Evolutionary conservation across 1,140 invertebrate species (phyloP), one percentile per base, ranked within the genome.

Genomic region (Drosophila yakuba): DNA sequence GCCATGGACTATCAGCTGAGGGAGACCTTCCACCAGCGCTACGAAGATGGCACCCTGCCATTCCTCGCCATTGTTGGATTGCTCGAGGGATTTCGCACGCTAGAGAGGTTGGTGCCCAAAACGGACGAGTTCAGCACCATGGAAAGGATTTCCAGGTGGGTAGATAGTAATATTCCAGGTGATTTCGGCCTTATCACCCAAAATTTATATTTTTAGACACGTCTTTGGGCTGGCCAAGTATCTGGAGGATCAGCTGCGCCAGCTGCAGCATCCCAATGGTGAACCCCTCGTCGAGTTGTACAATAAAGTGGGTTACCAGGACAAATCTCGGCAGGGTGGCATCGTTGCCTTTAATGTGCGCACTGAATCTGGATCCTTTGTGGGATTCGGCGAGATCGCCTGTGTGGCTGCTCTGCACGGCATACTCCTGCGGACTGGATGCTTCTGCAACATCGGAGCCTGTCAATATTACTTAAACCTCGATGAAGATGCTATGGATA

Each of bases 391-490:
- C 60, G 97, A 98, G 94, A 97, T 99, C 20, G 94, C 97, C 61
- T 96, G 98, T 79, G 95, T 99, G 93, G 97, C 97, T 0, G 95
- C 97, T 69, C 91, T 98, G 20, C 96, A 98, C 91, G 95, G 96
- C 63, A 96, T 99, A 57, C 95, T 97, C 81, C 89, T 99, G 15
- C 94, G 98, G 77, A 98, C 97, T 3, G 98, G 98, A 0, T 99
- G 98, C 92, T 98, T 99, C 91, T 99, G 98, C 92, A 99, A 99
- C 93, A 96, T 98, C 6, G 98, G 98, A 17, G 97, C 98, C 6
- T 99, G 98, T 93, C 97, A 98, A 92, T 93, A 95, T 38, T 96
- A 97, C 91, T 93, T 99, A 25, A 92, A 94, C 3, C 92, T 98
- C 8, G 94, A 94, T 0, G 94, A 95, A 43, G 91, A 95, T 4